Conservation (phyloP, 2,888 invertebrate species). For the Argyresthia albistria region DNA sequence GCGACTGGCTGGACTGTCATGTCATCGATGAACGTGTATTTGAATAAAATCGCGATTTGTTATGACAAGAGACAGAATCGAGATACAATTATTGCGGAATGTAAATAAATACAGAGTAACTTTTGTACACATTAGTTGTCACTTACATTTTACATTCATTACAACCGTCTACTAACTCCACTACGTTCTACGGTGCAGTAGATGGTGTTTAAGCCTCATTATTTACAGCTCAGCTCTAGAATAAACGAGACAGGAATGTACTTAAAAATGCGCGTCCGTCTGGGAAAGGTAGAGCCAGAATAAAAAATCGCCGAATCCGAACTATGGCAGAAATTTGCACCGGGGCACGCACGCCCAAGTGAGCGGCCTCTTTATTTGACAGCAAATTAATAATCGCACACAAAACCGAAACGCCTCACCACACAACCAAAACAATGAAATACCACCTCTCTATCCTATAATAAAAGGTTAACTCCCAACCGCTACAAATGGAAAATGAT, state of each 20-base stretch:
- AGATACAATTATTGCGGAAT: too few species aligned
- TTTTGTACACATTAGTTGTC: background rate
- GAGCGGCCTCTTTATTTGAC: conserved; percentile 73
- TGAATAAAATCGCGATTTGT: too few species aligned
- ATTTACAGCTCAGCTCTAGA: background rate
- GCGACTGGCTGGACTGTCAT: too few species aligned
- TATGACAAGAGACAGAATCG: too few species aligned
- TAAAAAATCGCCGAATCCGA: conserved; percentile 68
- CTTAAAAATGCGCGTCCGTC: conserved; percentile 57
- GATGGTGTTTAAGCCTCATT: background rate
- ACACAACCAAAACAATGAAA: conserved; percentile 36
- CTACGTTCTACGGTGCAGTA: background rate
- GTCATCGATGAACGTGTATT: too few species aligned
- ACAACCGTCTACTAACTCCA: background rate
- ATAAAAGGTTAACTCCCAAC: conserved; percentile 13
- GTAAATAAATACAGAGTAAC: too few species aligned
- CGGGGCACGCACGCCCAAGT: conserved; percentile 70
- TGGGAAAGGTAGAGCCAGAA: conserved; percentile 61
- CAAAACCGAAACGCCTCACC: conserved; percentile 53
- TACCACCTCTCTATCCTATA: conserved; percentile 48
- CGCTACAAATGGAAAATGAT: conserved; percentile 35
- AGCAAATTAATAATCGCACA: conserved; percentile 67
- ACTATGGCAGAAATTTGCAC: conserved; percentile 71
- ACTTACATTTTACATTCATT: background rate
- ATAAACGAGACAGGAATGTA: conserved; percentile 23